A percentile compares a stretch with the other conserved stretches of the same genome.
Evolutionary conservation across 1,140 invertebrate species (phyloP).

Genomic region (Heliothis subflexa): DNA sequence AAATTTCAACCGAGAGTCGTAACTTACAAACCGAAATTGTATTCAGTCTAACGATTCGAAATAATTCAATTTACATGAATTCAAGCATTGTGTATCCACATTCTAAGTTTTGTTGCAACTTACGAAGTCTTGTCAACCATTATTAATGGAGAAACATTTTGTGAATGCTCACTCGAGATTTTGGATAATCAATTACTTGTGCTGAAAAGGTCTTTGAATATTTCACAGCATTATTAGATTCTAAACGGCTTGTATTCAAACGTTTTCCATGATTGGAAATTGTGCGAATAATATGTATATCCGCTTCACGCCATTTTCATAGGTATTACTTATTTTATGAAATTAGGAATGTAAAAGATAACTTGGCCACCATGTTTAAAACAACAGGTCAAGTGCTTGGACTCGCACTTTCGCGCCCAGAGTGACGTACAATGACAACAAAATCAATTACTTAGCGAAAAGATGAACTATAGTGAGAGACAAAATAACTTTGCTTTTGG

Average conservation of each 20-base stretch:
- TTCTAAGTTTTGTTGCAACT: neutral
- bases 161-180: conserved; percentile 3
- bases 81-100: conserved; percentile 1
- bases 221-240: neutral
- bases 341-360: too few relatives aligned
- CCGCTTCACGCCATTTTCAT: neutral
- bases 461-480: too few relatives aligned
- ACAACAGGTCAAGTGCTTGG: too few relatives aligned
- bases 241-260: neutral
- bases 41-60: conserved; percentile 3
- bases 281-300: conserved; percentile 8
- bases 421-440: too few relatives aligned
- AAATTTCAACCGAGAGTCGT: conserved; percentile 1
- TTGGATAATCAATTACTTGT: conserved; percentile 32
- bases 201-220: conserved; percentile 14
- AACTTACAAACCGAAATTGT: neutral
- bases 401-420: too few relatives aligned
- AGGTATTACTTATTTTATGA: neutral
- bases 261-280: conserved; percentile 6
- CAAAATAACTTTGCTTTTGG: too few relatives aligned
- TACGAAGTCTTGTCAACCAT: conserved; percentile 13
- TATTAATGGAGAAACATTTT: neutral
- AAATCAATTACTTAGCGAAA: too few relatives aligned
- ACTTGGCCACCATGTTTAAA: too few relatives aligned
- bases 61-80: conserved; percentile 15